Evolutionary conservation across 2,113 vertebrate genomes (phyloP), one percentile per base, ranked within the genome.

Genomic region (Turnix velox): DNA sequence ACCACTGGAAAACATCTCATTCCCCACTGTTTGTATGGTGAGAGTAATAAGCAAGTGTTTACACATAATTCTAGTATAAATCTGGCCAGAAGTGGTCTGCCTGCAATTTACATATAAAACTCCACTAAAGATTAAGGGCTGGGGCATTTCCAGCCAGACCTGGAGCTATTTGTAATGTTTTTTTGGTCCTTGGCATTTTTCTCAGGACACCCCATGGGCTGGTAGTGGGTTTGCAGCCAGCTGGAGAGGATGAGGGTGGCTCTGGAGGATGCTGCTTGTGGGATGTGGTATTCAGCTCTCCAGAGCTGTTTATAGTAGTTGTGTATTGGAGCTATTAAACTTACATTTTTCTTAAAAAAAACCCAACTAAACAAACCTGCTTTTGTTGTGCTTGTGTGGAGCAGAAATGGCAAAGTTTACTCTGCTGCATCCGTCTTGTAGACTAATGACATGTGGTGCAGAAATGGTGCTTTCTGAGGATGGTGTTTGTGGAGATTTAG

Each of bases 111-210:
- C 33, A n/a, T n/a, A 54, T 63, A 87, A 94, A 78, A 61, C 27
- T 25, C 11, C 16, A 42, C 28, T 37, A 4, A 68, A 68, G 37
- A 82, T 72, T 45, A 82, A 82, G 33, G 48, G 40, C 42, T 85
- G 14, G 23, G 23, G 18, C 65, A 8, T 88, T 94, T 75, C 82
- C 49, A 71, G n/a, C 28, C 51, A 71, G 76, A 86, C 69, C 25
- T 86, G 52, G 37, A 88, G 61, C 40, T 82, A 45, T 43, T 84
- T 88, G 48, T 52, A 81, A 75, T n/a, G n/a, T 90, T 65, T 68
- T 95, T 86, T 75, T 88, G 43, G 62, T 86, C 45, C 48, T 2
- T 81, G 81, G 54, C 62, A 61, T 68, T 88, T 87, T 87, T 87
- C 37, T 71, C n/a, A n/a, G 46, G 62, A 49, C 18, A 24, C 49